Evolutionary conservation across 1,140 invertebrate species (phyloP).

Genomic region (Trichonephila inaurata): DNA sequence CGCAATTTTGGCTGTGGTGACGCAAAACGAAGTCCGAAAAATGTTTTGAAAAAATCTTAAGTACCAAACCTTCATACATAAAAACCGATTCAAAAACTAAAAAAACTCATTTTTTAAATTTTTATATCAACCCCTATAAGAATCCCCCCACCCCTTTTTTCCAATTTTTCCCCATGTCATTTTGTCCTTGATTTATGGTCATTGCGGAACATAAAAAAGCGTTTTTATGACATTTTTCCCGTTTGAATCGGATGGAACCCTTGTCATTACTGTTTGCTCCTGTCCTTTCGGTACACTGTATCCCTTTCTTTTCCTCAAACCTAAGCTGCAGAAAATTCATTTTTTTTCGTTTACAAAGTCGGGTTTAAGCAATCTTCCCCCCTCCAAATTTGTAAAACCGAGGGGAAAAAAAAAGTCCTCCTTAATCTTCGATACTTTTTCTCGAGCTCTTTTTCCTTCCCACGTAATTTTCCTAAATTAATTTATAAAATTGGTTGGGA

Average conservation of each 20-base stretch:
- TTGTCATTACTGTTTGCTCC: slow-evolving; percentile 60
- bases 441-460: background rate
- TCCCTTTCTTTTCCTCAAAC: slow-evolving; percentile 11
- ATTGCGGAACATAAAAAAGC: slow-evolving; percentile 55
- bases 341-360: slow-evolving; percentile 35
- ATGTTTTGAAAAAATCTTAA: too few relatives aligned
- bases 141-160: background rate
- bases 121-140: background rate
- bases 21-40: too few relatives aligned
- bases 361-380: slow-evolving; percentile 22
- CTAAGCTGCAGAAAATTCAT: slow-evolving; percentile 51
- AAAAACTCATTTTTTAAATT: background rate
- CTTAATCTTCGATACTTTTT: slow-evolving; percentile 46
- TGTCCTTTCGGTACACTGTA: slow-evolving; percentile 2
- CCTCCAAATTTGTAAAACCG: background rate
- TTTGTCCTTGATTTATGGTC: slow-evolving; percentile 62
- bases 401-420: background rate
- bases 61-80: too few relatives aligned
- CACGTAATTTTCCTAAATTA: too few relatives aligned
- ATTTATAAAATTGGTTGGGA: too few relatives aligned
- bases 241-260: slow-evolving; percentile 41
- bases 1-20: too few relatives aligned
- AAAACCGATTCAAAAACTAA: background rate
- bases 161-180: slow-evolving; percentile 41
- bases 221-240: slow-evolving; percentile 49